Evolutionary conservation across 1,140 invertebrate genomes (phyloP).

Genomic region (Pygmarrhopalites habei): DNA sequence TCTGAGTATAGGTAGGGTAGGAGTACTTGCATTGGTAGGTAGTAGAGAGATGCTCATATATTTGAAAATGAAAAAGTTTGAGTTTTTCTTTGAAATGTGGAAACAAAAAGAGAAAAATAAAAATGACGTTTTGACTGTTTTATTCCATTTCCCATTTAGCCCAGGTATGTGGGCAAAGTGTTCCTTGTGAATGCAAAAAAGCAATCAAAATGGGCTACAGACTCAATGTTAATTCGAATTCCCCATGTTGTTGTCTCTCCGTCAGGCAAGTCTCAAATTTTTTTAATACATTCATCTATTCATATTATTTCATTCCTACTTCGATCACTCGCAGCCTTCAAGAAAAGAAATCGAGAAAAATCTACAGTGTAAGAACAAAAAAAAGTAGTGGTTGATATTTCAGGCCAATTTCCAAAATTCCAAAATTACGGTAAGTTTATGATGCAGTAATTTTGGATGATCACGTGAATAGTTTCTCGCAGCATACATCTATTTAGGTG

Average conservation of each 20-base stretch:
- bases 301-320: slow-evolving; percentile 7
- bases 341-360: not conserved
- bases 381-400: not conserved
- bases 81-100: too few relatives aligned
- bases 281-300: slow-evolving; percentile 22
- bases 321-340: too few relatives aligned
- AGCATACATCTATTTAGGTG: slow-evolving; percentile 19
- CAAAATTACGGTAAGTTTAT: slow-evolving; percentile 30
- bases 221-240: slow-evolving; percentile 19
- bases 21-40: too few relatives aligned
- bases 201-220: slow-evolving; percentile 16
- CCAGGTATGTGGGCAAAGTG: slow-evolving; percentile 38
- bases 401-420: too few relatives aligned
- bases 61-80: too few relatives aligned
- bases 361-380: slow-evolving; percentile 1
- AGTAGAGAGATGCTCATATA: too few relatives aligned
- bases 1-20: too few relatives aligned
- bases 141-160: slow-evolving; percentile 38
- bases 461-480: slow-evolving; percentile 9
- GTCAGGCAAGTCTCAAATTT: slow-evolving; percentile 34
- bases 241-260: slow-evolving; percentile 22
- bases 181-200: slow-evolving; percentile 24
- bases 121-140: slow-evolving; percentile 15
- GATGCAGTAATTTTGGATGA: slow-evolving; percentile 21
- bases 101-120: too few relatives aligned